Percentiles rank a stretch among this genome's conserved stretches.
Evolutionary conservation across 2,888 invertebrate genomes (phyloP).

Genomic region (Microctonus aethiopoides): DNA sequence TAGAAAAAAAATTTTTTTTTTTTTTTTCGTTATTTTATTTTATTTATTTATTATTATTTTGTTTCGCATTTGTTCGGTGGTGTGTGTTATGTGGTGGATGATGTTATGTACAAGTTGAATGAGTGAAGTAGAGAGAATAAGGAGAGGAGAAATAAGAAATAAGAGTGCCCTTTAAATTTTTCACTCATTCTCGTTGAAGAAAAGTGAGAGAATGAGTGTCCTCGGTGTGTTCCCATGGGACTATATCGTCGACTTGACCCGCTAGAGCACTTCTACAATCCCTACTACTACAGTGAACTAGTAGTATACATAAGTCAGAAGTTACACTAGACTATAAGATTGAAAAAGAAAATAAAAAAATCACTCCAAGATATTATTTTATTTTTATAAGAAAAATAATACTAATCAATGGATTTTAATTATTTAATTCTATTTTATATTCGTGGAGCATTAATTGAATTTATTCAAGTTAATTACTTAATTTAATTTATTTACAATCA

Average conservation of each 20-base stretch:
- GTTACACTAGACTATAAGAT: slow-evolving; percentile 16
- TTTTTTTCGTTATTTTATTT: too few species aligned
- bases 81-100: too few species aligned
- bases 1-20: neutral
- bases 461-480: too few species aligned
- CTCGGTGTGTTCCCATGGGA: neutral
- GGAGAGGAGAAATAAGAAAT: neutral
- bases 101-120: too few species aligned
- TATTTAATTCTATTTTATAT: too few species aligned
- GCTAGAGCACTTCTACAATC: slow-evolving; percentile 38
- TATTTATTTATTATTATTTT: too few species aligned
- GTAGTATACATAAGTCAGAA: slow-evolving; percentile 42
- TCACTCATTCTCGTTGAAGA: neutral
- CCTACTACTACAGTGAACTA: slow-evolving; percentile 31
- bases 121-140: neutral
- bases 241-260: slow-evolving; percentile 20
- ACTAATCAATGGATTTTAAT: too few species aligned
- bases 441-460: too few species aligned
- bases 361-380: too few species aligned
- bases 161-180: slow-evolving; percentile 17
- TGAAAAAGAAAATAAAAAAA: neutral
- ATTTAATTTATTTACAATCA: too few species aligned
- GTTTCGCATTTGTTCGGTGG: neutral
- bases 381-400: too few species aligned
- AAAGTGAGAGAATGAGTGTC: slow-evolving; percentile 3